phyloP scores from a whole-genome alignment of 2,888 invertebrate genomes.

The Sphaeridia pumilis region DNA sequence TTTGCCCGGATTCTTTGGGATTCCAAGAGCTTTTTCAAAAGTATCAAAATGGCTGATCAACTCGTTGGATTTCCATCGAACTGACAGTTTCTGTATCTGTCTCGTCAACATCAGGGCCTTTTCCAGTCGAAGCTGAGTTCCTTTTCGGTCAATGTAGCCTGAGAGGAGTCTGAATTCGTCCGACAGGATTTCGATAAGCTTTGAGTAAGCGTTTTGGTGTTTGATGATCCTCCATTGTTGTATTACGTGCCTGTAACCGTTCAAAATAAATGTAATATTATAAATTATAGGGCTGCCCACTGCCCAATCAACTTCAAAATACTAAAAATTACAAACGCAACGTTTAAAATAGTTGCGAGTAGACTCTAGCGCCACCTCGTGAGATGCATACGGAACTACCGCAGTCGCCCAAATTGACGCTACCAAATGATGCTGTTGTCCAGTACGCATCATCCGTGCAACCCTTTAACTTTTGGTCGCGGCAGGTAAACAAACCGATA shows the following conservation, averaged over 20 bases:
- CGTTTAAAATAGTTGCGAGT: no score
- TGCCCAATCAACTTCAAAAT: no score
- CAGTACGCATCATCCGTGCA: neutral
- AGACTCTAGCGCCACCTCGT: no score
- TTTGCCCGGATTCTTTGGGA: conserved; percentile 1
- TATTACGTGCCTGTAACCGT: neutral
- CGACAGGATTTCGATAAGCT: conserved; percentile 12
- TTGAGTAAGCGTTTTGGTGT: conserved; percentile 4
- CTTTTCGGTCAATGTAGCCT: conserved; percentile 25
- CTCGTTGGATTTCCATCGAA: conserved; percentile 29
- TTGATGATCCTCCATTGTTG: conserved; percentile 2
- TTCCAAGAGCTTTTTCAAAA: conserved; percentile 12
- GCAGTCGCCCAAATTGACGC: no score
- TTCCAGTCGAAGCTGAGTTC: conserved; percentile 27
- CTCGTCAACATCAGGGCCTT: conserved; percentile 32
- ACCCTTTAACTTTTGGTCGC: no score
- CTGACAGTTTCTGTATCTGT: conserved; percentile 24
- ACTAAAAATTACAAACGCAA: no score
- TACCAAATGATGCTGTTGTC: neutral
- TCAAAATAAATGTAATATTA: neutral
- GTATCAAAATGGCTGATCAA: conserved; percentile 10
- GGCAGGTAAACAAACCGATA: neutral
- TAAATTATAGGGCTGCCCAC: no score
- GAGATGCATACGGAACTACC: no score
- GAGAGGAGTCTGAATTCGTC: conserved; percentile 19